These are phyloP conservation scores for Diploscapter pachys DNA, from an alignment of 1,140 invertebrate species.

Conservation along the genomic window DNA sequence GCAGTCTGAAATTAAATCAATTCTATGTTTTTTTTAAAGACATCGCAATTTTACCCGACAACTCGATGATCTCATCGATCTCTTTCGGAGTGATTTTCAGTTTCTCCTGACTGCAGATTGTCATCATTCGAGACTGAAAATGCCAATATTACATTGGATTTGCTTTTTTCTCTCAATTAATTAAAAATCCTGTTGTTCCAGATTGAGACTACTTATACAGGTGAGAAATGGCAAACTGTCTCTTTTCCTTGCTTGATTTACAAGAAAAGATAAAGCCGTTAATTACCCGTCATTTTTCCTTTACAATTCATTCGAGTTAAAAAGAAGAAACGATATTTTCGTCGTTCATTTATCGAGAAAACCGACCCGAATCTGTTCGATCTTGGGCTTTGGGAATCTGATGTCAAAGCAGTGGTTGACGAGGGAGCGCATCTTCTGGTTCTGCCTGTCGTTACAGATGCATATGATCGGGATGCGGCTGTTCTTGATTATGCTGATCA, in stretches of 20 bases:
- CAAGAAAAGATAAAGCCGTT: no score
- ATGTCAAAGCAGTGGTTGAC: slow-evolving; percentile 93
- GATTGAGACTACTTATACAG: no score
- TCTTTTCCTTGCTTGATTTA: no score
- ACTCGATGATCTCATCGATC: slow-evolving; percentile 77
- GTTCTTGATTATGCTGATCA: slow-evolving; percentile 86
- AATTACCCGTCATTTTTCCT: no score
- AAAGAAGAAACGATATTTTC: no score
- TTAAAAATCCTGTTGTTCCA: no score
- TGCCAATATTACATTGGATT: background rate
- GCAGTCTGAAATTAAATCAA: slow-evolving; percentile 24
- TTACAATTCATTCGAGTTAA: no score
- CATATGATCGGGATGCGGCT: slow-evolving; percentile 90
- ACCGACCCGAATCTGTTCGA: slow-evolving; percentile 81
- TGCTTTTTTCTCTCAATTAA: no score
- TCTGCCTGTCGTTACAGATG: slow-evolving; percentile 94
- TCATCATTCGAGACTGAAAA: slow-evolving; percentile 72
- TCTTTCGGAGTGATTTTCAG: slow-evolving; percentile 75
- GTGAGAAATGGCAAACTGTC: no score
- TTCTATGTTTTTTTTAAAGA: background rate
- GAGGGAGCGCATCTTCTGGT: slow-evolving; percentile 84
- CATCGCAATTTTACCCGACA: slow-evolving; percentile 72
- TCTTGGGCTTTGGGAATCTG: slow-evolving; percentile 75
- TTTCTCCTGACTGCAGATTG: slow-evolving; percentile 84
- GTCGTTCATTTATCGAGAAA: no score